These are phyloP conservation scores for Gallinago media DNA, from an alignment of 2,113 vertebrate genomes.

Conservation along the genomic window DNA sequence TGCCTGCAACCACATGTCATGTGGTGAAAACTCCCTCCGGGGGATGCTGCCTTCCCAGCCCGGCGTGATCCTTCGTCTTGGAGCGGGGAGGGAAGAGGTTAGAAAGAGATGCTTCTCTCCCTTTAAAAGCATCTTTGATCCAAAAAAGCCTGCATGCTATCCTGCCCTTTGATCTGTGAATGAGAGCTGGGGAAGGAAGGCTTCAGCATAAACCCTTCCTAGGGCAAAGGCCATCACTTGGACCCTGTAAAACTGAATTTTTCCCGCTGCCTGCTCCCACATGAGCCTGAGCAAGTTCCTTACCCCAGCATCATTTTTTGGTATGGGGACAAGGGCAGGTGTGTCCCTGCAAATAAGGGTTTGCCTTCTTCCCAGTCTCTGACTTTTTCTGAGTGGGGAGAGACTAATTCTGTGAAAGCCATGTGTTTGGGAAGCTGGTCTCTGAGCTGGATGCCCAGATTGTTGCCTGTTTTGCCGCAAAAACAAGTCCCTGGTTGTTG, in stretches of 20 bases:
- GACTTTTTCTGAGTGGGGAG: background rate
- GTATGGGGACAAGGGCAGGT: background rate
- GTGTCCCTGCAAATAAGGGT: background rate
- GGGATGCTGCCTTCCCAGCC: background rate
- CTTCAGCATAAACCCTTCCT: background rate
- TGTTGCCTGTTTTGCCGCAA: background rate
- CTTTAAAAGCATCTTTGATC: background rate
- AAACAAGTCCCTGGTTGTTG: fast-evolving
- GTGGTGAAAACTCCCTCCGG: background rate
- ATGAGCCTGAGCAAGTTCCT: background rate
- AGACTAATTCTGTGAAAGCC: background rate
- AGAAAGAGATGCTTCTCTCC: background rate
- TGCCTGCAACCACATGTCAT: background rate
- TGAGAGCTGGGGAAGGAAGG: background rate
- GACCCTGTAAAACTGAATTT: background rate
- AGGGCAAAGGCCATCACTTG: background rate
- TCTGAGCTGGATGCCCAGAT: background rate
- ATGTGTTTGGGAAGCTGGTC: fast-evolving
- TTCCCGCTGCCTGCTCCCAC: fast-evolving
- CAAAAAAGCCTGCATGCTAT: background rate
- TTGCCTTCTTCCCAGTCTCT: background rate
- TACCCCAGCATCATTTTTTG: fast-evolving
- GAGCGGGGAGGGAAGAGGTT: background rate
- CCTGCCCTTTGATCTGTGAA: background rate
- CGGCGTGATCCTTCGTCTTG: background rate